Percentiles rank a stretch among this genome's conserved stretches.
Conservation (phyloP, 2,888 invertebrate species). For the Ectemnius cavifrons region DNA sequence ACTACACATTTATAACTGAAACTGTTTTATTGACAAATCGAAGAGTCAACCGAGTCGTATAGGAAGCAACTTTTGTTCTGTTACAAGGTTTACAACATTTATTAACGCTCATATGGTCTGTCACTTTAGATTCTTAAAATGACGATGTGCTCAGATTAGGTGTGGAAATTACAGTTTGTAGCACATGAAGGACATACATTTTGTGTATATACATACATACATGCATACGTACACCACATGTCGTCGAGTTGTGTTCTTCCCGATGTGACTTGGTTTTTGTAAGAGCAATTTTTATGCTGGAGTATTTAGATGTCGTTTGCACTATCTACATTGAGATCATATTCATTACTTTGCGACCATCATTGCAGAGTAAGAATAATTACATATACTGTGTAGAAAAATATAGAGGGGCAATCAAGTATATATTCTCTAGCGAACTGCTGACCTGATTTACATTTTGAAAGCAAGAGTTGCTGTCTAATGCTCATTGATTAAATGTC, state of each 20-base stretch:
- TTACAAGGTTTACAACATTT: constrained; percentile 37
- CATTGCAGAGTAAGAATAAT: constrained; percentile 30
- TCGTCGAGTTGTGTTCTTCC: constrained; percentile 2
- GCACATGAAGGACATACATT: constrained; percentile 14
- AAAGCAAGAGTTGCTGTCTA: neutral
- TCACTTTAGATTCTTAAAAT: constrained; percentile 1
- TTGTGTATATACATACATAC: constrained; percentile 18
- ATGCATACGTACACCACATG: constrained; percentile 25
- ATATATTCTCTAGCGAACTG: constrained; percentile 42
- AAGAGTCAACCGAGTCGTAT: too few species aligned
- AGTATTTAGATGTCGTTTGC: constrained; percentile 6
- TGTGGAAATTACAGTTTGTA: constrained; percentile 15
- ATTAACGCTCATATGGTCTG: constrained; percentile 38
- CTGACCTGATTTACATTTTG: constrained; percentile 27
- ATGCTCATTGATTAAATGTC: neutral
- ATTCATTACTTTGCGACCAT: constrained; percentile 39
- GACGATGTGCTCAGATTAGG: constrained; percentile 7
- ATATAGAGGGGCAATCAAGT: constrained; percentile 43
- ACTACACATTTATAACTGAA: too few species aligned
- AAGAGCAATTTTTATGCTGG: constrained; percentile 29
- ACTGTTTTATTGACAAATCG: too few species aligned
- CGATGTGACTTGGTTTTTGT: neutral
- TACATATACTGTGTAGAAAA: constrained; percentile 42
- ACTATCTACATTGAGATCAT: constrained; percentile 36
- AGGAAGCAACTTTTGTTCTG: neutral